Percentiles rank a stretch among this genome's conserved stretches.
Conservation (phyloP, 2,113 vertebrate genomes). For the Eidolon helvum region DNA sequence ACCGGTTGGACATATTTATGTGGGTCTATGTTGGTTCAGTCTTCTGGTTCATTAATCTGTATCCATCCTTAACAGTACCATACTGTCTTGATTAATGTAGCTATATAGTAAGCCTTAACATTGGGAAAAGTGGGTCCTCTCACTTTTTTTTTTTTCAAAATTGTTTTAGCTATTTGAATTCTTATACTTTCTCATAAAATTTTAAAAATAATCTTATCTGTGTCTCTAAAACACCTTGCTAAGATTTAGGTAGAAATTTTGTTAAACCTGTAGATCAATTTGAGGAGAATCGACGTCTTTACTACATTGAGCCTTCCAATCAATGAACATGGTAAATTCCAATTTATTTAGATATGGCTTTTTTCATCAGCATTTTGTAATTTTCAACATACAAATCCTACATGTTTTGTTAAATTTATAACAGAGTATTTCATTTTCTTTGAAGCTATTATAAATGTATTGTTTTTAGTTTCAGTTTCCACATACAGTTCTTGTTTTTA, state of each 20-base stretch:
- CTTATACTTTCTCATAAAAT: background rate
- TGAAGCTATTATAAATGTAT: background rate
- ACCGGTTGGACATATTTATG: background rate
- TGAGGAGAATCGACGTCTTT: background rate
- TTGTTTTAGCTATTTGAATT: conserved; percentile 17
- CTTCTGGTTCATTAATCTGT: background rate
- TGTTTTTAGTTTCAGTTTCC: background rate
- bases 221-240: background rate
- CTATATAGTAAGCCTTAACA: background rate
- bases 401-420: background rate
- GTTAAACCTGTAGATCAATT: background rate
- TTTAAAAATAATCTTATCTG: background rate
- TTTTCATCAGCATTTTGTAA: background rate
- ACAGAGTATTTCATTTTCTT: background rate
- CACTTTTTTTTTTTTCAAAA: background rate
- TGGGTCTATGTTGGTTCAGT: background rate
- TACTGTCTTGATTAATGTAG: background rate
- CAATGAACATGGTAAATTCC: background rate
- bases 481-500: background rate
- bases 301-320: background rate
- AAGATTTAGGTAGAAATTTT: background rate
- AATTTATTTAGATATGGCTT: conserved; percentile 16
- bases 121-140: background rate
- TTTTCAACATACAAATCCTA: background rate
- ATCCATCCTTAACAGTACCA: background rate